phyloP scores from a whole-genome alignment of 2,888 invertebrate species.

The Mellilla xanthometata region DNA sequence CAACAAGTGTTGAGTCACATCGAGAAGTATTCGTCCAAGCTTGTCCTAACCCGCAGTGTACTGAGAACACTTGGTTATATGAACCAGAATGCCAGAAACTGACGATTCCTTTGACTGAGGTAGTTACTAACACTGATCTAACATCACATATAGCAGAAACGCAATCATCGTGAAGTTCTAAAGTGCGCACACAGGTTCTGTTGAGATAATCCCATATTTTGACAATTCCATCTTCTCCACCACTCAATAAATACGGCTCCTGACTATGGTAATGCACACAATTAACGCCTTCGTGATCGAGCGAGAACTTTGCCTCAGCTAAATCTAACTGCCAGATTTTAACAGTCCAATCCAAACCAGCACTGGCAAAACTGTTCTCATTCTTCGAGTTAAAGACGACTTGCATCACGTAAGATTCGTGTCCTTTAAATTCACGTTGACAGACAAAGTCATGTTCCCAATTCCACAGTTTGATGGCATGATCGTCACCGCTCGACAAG shows the following conservation, averaged over 20 bases:
- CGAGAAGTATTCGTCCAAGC: conserved; percentile 1
- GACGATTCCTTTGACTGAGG: conserved; percentile 3
- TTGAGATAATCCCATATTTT: conserved; percentile 99
- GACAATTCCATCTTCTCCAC: conserved; percentile 96
- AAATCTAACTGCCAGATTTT: conserved; percentile 94
- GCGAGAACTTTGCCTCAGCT: not conserved
- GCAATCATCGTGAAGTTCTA: conserved; percentile 84
- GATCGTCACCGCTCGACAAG: conserved; percentile 80
- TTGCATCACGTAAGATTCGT: conserved; percentile 99
- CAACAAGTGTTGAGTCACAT: not conserved
- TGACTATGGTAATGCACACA: conserved; percentile 4
- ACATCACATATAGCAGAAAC: not conserved
- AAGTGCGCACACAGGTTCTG: conserved; percentile 98
- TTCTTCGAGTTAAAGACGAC: conserved; percentile 99
- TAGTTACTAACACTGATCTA: not conserved
- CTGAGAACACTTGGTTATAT: not conserved
- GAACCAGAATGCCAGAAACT: not conserved
- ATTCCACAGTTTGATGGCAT: conserved; percentile 98
- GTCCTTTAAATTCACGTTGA: not conserved
- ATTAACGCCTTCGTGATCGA: conserved; percentile 7
- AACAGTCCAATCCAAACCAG: conserved; percentile 97
- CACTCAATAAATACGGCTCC: conserved; percentile 90
- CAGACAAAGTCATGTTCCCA: conserved; percentile 89
- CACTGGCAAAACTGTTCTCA: conserved; percentile 98
- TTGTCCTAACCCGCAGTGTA: not conserved